These are phyloP conservation scores for Cyclopterus lumpus DNA, from an alignment of 2,797 vertebrate species.

Conservation along the genomic window DNA sequence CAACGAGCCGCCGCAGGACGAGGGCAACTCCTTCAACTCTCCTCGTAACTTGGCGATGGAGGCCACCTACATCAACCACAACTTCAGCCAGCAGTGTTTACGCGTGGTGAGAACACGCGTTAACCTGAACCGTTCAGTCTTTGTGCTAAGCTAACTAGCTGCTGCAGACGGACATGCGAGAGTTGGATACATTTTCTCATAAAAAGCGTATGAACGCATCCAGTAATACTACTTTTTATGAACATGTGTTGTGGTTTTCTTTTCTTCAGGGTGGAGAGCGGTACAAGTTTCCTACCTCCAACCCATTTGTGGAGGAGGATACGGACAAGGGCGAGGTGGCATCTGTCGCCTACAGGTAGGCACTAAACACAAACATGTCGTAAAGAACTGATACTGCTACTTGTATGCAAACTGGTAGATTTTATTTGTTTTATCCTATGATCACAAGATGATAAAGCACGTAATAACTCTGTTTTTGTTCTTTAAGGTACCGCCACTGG, in stretches of 20 bases:
- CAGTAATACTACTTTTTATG: not conserved
- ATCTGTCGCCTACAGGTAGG: constrained; percentile 95
- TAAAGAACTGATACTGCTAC: too few species aligned
- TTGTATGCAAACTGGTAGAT: not conserved
- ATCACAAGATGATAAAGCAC: not conserved
- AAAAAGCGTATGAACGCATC: not conserved
- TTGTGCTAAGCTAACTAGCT: not conserved
- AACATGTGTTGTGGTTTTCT: rapidly evolving
- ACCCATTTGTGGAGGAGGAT: constrained; percentile 98
- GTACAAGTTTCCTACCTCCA: constrained; percentile 93
- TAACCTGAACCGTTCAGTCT: not conserved
- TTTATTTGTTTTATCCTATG: too few species aligned
- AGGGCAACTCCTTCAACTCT: constrained; percentile 97
- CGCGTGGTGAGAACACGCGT: constrained; percentile 86
- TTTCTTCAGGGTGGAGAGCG: constrained; percentile 91
- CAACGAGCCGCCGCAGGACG: constrained; percentile 97
- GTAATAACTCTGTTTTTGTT: not conserved
- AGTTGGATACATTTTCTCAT: not conserved
- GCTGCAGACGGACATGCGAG: not conserved
- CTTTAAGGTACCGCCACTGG: constrained; percentile 95
- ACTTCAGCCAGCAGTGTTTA: constrained; percentile 99
- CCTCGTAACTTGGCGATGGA: constrained; percentile 98
- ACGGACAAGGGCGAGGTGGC: constrained; percentile 97
- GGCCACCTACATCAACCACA: constrained; percentile 99
- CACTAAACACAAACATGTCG: not conserved